A percentile compares a stretch with the other conserved stretches of the same genome.
phyloP scores from a whole-genome alignment of 2,888 invertebrate species.

The Hetaerina titia region DNA sequence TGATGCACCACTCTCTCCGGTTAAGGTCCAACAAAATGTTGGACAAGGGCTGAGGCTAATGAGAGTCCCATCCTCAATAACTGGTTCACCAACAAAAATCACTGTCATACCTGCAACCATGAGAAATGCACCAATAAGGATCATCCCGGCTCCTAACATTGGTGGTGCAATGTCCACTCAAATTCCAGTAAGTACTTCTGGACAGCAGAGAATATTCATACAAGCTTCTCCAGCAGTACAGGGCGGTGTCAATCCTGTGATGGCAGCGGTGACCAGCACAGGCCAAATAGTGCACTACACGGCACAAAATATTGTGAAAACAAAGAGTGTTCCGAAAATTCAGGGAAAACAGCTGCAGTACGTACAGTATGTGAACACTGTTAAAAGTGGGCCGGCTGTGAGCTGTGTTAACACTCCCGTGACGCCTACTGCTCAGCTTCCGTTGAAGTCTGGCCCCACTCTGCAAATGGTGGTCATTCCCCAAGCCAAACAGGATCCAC shows the following conservation, averaged over 20 bases:
- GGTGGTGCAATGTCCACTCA: not conserved
- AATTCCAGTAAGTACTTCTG: not conserved
- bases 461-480: constrained; percentile 68
- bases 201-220: constrained; percentile 44
- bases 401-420: not conserved
- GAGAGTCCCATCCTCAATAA: constrained; percentile 76
- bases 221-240: constrained; percentile 19
- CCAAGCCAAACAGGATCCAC: constrained; percentile 37
- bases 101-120: constrained; percentile 76
- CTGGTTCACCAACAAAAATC: constrained; percentile 74
- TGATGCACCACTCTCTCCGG: constrained; percentile 71
- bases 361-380: constrained; percentile 19
- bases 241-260: not conserved
- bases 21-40: constrained; percentile 78
- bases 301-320: constrained; percentile 79
- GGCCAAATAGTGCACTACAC: constrained; percentile 52
- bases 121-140: constrained; percentile 84
- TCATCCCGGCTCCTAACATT: constrained; percentile 81
- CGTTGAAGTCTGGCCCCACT: constrained; percentile 42
- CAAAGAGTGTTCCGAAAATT: constrained; percentile 45
- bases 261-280: constrained; percentile 44
- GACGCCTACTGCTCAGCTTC: not conserved
- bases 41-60: constrained; percentile 78
- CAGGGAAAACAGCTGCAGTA: constrained; percentile 52
- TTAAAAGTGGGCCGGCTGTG: not conserved